Base-by-base conservation (phyloP, 2,113 vertebrate species). In the Numida meleagris region DNA sequence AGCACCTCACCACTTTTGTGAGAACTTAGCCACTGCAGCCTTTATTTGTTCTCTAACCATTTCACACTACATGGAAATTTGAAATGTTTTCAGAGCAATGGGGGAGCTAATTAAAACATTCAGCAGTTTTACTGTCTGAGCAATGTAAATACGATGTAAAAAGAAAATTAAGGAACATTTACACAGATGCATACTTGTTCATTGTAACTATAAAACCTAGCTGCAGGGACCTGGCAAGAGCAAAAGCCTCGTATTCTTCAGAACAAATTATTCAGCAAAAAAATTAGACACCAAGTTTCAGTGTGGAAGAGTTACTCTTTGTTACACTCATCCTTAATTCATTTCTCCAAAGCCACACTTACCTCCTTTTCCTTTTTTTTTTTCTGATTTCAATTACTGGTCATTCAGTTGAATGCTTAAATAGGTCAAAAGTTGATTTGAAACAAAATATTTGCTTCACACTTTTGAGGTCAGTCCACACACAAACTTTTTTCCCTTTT, bases 41-140 rank as follows among this genome's bases (percentile, higher is more conserved):
- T 95, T 95, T 92, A 79, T 81, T 76, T 80, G 53, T 4, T 82
- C 34, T 27, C 29, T n/a, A n/a, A 67, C 82, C 95, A 91, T 88
- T 86, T 86, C 93, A 36, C 70, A 23, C 24, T 0, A 31, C 80
- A 84, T 13, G 48, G 38, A 86, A 80, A 77, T 96, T 84, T 95
- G 90, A 92, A 95, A 88, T 53, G 36, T 68, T 61, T 96, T 94
- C 92, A 53, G 61, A 93, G 78, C 91, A 92, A n/a, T 63, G 59
- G 90, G 82, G 92, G 93, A 53, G 74, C 80, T 96, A 94, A 95
- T 96, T 95, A 95, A 94, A 96, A 88, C 82, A 90, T 95, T 94
- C 86, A 87, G 62, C 85, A 92, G 85, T 89, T 96, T 94, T 93
- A 90, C 93, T 94, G 82, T 96, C 80, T 93, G 89, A 93, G 92